Base-by-base conservation (phyloP, 1,140 invertebrate species). In the Rhopalosiphum padi region DNA sequence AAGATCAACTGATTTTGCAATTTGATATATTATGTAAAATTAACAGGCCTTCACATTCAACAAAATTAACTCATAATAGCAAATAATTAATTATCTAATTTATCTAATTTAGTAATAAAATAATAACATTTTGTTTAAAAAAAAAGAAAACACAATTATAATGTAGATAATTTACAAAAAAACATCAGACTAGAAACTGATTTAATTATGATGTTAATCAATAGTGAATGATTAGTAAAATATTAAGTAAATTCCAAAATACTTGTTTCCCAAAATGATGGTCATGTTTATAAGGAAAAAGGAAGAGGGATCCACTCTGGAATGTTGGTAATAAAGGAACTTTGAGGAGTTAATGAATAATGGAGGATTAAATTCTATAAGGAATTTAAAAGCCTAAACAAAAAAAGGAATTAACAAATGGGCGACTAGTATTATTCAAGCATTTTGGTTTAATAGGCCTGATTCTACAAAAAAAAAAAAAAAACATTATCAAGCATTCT, bases 291-390 rank as follows among this genome's bases (percentile, higher is more conserved):
- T 53, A 86, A 93, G 91, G 91, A 93, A 93, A 93, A 93, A 93
- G 91, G 91, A 93, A 93, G 90, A 92, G 91, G 91, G 82, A 93
- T 93, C 51, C 91, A 93, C 91, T 93, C 91, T 93, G 91, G 91
- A 93, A 93, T 93, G 91, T 93, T 93, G 91, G 82, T 93, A 85
- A 93, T 92, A 41, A 93, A 93, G 91, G 91, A 93, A 93, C 91
- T 93, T 93, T 93, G 53, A 93, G 91, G 91, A 93, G 15, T 86
- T 93, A 82, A 91, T 91, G 51, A 46, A 83, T 83, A 86, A 92
- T 85, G 91, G 82, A 93, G 43, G 55, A 83, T 83, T 92, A 48
- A 46, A 83, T 51, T 55, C 30, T 43, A 53, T 41, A 43, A 55
- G 91, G 91, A 93, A 93, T 91, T 91, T 37, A 90, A 46, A 92